A percentile compares a stretch with the other conserved stretches of the same genome.
phyloP scores from a whole-genome alignment of 2,888 invertebrate genomes.

The Tetramorium bicarinatum region DNA sequence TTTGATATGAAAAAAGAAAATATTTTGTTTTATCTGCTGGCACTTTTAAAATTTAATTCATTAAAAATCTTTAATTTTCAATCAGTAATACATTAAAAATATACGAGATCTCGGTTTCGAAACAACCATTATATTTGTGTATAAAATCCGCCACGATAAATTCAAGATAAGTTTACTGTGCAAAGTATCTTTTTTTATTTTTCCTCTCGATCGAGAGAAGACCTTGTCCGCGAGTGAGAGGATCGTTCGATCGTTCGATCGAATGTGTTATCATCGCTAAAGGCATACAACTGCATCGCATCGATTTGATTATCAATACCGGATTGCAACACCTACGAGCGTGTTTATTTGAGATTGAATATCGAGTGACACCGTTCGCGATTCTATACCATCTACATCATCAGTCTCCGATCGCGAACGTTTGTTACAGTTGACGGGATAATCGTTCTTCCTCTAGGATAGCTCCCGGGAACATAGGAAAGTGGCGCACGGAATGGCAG shows the following conservation, averaged over 20 bases:
- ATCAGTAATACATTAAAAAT: neutral
- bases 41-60: neutral
- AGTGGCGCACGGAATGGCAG: conserved; percentile 41
- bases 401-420: conserved; percentile 75
- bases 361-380: conserved; percentile 68
- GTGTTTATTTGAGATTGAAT: conserved; percentile 34
- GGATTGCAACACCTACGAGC: conserved; percentile 21
- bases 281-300: conserved; percentile 6
- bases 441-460: conserved; percentile 57
- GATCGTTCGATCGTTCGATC: conserved; percentile 1
- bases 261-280: conserved; percentile 23
- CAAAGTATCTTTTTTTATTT: conserved; percentile 2
- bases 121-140: neutral
- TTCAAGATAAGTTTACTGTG: conserved; percentile 20
- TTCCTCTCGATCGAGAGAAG: neutral
- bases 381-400: conserved; percentile 69
- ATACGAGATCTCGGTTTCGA: neutral
- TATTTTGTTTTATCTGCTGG: neutral
- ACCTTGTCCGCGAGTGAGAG: neutral
- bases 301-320: conserved; percentile 35
- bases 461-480: conserved; percentile 61
- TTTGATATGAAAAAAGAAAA: neutral
- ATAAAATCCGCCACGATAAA: neutral
- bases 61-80: neutral
- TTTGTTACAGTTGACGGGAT: conserved; percentile 73